These are phyloP conservation scores for Thera obeliscata DNA, from an alignment of 2,888 invertebrate species.

Conservation along the genomic window DNA sequence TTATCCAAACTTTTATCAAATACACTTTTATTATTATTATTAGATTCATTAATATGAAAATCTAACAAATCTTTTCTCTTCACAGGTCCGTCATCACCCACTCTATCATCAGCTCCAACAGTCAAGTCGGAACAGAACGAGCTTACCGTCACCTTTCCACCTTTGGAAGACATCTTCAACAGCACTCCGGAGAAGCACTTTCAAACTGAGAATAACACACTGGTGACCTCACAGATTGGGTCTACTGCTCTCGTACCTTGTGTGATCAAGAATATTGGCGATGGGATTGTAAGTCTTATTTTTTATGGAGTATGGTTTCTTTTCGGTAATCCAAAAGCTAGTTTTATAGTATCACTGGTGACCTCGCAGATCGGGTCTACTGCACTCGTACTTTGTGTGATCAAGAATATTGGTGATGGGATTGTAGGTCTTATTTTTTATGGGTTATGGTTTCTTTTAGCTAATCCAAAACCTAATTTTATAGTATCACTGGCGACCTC, in stretches of 20 bases:
- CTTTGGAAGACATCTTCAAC: conserved; percentile 74
- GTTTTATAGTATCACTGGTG: too few species aligned
- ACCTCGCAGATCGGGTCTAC: too few species aligned
- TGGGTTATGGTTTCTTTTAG: too few species aligned
- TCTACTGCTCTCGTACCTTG: conserved; percentile 93
- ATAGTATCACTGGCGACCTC: too few species aligned
- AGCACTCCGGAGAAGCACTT: conserved; percentile 89
- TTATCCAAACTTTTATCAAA: too few species aligned
- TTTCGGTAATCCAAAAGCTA: neutral
- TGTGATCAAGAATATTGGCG: conserved; percentile 93
- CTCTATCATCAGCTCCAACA: conserved; percentile 57
- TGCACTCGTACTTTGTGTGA: too few species aligned
- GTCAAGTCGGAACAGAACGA: conserved; percentile 71
- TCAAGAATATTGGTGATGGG: too few species aligned
- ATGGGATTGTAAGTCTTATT: conserved; percentile 90
- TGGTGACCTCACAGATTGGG: conserved; percentile 92
- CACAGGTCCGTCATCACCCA: conserved; percentile 59
- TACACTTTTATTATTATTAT: too few species aligned
- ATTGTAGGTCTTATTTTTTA: too few species aligned
- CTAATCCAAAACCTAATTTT: too few species aligned
- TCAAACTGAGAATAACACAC: conserved; percentile 92
- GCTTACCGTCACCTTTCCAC: conserved; percentile 75
- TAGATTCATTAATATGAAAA: too few species aligned
- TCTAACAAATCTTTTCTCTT: conserved; percentile 4
- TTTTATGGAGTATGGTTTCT: neutral